These are phyloP conservation scores for Drosophila antonietae DNA, from an alignment of 2,888 invertebrate species.

Conservation along the genomic window DNA sequence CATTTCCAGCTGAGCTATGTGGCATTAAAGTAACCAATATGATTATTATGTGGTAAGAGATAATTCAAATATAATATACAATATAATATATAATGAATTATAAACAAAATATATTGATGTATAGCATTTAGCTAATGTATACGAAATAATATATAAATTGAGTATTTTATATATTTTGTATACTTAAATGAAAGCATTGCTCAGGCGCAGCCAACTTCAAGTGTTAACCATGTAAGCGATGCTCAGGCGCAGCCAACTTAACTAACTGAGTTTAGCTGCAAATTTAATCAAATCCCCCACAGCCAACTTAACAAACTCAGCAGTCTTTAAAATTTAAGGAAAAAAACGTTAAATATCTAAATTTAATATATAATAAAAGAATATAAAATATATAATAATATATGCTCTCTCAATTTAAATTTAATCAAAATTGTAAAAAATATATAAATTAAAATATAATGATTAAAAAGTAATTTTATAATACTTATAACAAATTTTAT, in stretches of 20 bases:
- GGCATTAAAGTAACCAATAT: background rate
- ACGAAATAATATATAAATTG: background rate
- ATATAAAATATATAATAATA: background rate
- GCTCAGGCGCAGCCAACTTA: background rate
- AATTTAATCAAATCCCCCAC: background rate
- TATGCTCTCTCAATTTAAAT: too few relatives aligned
- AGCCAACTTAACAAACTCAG: background rate
- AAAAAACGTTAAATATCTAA: too few relatives aligned
- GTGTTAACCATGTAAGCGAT: background rate
- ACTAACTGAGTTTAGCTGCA: background rate
- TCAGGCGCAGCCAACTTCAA: background rate
- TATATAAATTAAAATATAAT: too few relatives aligned
- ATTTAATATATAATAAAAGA: too few relatives aligned
- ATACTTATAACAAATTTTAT: too few relatives aligned
- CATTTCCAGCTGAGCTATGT: background rate
- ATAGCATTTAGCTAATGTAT: background rate
- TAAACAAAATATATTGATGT: background rate
- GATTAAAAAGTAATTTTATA: too few relatives aligned
- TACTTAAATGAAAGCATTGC: background rate
- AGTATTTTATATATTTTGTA: background rate
- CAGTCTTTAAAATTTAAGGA: background rate
- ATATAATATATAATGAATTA: background rate
- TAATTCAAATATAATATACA: background rate
- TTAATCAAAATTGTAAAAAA: too few relatives aligned
- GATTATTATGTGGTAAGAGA: background rate